phyloP scores from a whole-genome alignment of 2,113 vertebrate genomes.

The Nicator chloris region DNA sequence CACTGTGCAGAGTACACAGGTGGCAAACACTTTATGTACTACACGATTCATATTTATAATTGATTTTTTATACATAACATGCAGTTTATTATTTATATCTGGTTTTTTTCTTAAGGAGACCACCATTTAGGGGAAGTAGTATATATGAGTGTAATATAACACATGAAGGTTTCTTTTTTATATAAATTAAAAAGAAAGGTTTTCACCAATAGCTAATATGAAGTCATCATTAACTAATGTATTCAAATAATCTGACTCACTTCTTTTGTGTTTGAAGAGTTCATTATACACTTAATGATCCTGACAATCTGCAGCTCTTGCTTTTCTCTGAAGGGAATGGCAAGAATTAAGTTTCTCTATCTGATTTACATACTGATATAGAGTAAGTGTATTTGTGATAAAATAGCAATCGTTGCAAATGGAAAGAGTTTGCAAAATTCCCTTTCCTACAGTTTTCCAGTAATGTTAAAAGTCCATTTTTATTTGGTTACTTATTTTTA shows the following conservation, averaged over 20 bases:
- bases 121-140: not conserved
- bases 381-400: conserved; percentile 36
- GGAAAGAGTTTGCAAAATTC: not conserved
- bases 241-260: conserved; percentile 65
- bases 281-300: conserved; percentile 70
- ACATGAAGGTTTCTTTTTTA: not conserved
- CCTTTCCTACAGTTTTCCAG: not conserved
- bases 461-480: not conserved
- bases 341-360: conserved; percentile 42
- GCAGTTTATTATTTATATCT: not conserved
- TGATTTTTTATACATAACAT: not conserved
- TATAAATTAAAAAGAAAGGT: not conserved
- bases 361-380: conserved; percentile 49
- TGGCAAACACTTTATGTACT: not conserved
- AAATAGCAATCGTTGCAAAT: not conserved
- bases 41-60: not conserved
- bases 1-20: not conserved
- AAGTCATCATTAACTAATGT: conserved; percentile 63
- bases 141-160: not conserved
- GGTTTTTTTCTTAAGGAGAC: not conserved
- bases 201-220: conserved; percentile 37
- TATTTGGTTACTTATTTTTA: not conserved
- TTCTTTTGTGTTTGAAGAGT: conserved; percentile 63
- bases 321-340: conserved; percentile 55
- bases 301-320: conserved; percentile 45